Base-by-base conservation (phyloP, 2,797 vertebrate species). In the Sphenodon punctatus region DNA sequence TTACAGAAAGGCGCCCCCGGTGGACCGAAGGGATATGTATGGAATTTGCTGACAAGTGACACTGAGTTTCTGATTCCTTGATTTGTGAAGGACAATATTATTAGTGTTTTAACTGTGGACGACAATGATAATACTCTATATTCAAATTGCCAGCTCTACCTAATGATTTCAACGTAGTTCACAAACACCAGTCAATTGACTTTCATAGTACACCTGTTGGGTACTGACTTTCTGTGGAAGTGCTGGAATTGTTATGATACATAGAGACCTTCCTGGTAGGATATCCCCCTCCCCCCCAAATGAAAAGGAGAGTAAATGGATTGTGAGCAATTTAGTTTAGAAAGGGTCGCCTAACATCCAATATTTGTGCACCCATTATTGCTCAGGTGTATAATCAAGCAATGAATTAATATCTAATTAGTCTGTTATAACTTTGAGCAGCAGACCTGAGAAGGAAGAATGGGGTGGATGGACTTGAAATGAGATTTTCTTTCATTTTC, bases 401-500 rank as follows among this genome's bases (percentile, higher is more conserved):
- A n/a, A n/a, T n/a, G n/a, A n/a, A n/a, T n/a, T n/a, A n/a, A n/a
- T n/a, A n/a, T n/a, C n/a, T n/a, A n/a, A n/a, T n/a, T n/a, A n/a
- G n/a, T 76, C 80, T 78, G 82, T 86, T 74, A 19, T 78, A 90
- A 91, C 74, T 55, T 74, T 39, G 45, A 86, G 64, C 39, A 88
- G 75, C 75, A 85, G 66, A 65, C 75, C 66, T 82, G 56, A 82
- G 80, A 90, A 59, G 79, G 67, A 86, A 86, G 78, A 90, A 88
- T 80, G 78, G n/a, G 59, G 79, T 82, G 82, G 91, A 75, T 85
- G 45, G 69, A 48, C 55, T 27, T 82, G 41, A 39, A 88, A 75
- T 56, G 87, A 49, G 48, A 67, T 10, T 58, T 92, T 85, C 85
- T 88, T 90, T 89, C 71, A 76, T 90, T 91, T 91, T 82, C 74